These are phyloP conservation scores for Halichoeres trimaculatus DNA, from an alignment of 2,113 vertebrate species.

Conservation along the genomic window DNA sequence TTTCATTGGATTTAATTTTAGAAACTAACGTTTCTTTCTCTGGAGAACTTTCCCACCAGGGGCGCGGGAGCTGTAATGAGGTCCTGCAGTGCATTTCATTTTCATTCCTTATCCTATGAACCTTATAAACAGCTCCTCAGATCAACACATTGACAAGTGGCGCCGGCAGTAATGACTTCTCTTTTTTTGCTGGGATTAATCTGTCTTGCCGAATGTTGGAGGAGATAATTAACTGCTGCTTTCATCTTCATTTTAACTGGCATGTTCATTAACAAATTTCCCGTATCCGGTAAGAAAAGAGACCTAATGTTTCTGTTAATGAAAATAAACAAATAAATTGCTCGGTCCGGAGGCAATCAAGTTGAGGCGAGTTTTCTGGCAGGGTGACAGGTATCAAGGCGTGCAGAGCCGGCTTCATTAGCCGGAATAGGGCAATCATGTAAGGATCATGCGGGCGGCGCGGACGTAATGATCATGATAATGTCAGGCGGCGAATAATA, in stretches of 20 bases:
- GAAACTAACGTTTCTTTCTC: neutral
- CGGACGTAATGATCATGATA: slow-evolving; percentile 49
- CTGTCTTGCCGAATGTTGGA: slow-evolving; percentile 69
- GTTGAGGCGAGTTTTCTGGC: slow-evolving; percentile 45
- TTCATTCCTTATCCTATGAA: slow-evolving; percentile 64
- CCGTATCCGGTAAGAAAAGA: slow-evolving; percentile 58
- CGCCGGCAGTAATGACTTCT: slow-evolving; percentile 67
- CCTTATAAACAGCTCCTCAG: slow-evolving; percentile 70
- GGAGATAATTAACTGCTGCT: slow-evolving; percentile 80
- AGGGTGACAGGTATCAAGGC: slow-evolving; percentile 51
- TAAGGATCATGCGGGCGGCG: slow-evolving; percentile 53
- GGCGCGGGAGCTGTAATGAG: slow-evolving; percentile 47
- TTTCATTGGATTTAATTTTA: slow-evolving; percentile 23
- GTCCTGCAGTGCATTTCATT: slow-evolving; percentile 60
- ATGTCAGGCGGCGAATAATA: slow-evolving; percentile 49
- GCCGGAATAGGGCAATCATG: slow-evolving; percentile 53
- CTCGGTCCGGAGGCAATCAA: slow-evolving; percentile 54
- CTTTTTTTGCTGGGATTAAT: slow-evolving; percentile 70
- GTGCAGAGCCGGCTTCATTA: slow-evolving; percentile 55
- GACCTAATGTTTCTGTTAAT: slow-evolving; percentile 73
- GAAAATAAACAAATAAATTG: slow-evolving; percentile 76
- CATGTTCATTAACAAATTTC: slow-evolving; percentile 78
- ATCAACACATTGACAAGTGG: slow-evolving; percentile 71
- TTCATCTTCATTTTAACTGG: slow-evolving; percentile 79
- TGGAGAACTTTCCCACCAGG: slow-evolving; percentile 13